phyloP scores from a whole-genome alignment of 2,888 invertebrate genomes.

The Pyrrhia umbra region DNA sequence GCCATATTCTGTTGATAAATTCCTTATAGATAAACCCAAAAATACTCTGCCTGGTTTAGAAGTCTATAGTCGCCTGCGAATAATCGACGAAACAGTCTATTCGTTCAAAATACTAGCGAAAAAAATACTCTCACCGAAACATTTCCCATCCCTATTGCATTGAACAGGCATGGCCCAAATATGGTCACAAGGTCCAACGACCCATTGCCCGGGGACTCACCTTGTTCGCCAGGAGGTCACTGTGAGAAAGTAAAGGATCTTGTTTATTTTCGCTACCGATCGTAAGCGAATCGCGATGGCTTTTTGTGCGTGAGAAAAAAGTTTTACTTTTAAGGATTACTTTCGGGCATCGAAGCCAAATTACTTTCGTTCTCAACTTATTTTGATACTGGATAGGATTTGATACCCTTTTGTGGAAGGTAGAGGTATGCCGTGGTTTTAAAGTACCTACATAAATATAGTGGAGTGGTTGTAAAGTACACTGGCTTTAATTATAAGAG shows the following conservation, averaged over 20 bases:
- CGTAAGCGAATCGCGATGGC: conserved; percentile 45
- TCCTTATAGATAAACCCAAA: too few relatives aligned
- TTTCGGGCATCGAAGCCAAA: conserved; percentile 23
- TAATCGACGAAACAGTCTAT: not conserved
- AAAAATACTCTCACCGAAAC: not conserved
- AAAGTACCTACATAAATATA: conserved; percentile 5
- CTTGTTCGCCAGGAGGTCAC: conserved; percentile 59
- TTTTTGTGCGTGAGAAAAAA: conserved; percentile 52
- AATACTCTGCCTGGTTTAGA: too few relatives aligned
- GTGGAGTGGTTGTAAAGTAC: not conserved
- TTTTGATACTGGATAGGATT: conserved; percentile 17
- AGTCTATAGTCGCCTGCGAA: too few relatives aligned
- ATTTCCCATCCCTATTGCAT: conserved; percentile 53
- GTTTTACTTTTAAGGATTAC: conserved; percentile 25
- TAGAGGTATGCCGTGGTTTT: conserved; percentile 1
- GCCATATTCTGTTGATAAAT: too few relatives aligned
- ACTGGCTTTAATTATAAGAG: not conserved
- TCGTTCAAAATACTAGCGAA: not conserved
- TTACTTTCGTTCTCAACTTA: conserved; percentile 58
- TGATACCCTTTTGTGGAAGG: conserved; percentile 12
- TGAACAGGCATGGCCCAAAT: conserved; percentile 63
- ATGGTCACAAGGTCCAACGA: conserved; percentile 76
- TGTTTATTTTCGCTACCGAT: conserved; percentile 59
- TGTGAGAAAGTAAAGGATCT: conserved; percentile 58
- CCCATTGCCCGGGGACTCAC: conserved; percentile 69